Evolutionary conservation across 2,888 invertebrate genomes (phyloP).

Genomic region (Teleogryllus oceanicus): DNA sequence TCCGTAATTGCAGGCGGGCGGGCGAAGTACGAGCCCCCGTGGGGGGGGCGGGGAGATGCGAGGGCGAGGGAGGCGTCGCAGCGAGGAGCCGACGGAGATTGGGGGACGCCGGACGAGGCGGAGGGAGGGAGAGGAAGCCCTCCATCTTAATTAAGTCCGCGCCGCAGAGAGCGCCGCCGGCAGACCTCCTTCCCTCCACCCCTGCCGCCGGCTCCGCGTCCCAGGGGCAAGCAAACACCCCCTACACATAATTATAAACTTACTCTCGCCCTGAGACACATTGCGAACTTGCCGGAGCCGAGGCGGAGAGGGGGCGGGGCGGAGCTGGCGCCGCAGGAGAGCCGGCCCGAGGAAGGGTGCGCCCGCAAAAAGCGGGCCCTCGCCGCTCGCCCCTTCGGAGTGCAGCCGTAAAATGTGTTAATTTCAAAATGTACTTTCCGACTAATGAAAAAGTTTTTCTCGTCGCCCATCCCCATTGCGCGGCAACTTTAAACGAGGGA

Average conservation of each 20-base stretch:
- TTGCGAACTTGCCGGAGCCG: background rate
- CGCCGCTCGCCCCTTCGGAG: background rate
- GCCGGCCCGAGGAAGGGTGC: background rate
- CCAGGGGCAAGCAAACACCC: background rate
- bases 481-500: background rate
- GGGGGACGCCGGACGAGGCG: background rate
- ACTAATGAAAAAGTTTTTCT: constrained; percentile 4
- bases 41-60: too few species aligned
- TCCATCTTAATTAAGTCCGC: background rate
- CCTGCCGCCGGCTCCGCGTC: background rate
- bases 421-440: constrained; percentile 18
- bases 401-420: constrained; percentile 9
- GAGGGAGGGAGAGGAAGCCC: background rate
- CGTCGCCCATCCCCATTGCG: background rate
- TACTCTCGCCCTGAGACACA: background rate
- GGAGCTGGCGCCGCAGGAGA: background rate
- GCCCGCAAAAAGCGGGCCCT: background rate
- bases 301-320: background rate
- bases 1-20: too few species aligned
- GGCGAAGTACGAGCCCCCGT: too few species aligned
- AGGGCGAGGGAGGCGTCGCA: too few species aligned
- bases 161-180: background rate
- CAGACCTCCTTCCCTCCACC: background rate
- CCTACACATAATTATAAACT: constrained; percentile 18
- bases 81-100: too few species aligned